Conservation (phyloP, 1,140 invertebrate species). For the Nixonia krombeini region DNA sequence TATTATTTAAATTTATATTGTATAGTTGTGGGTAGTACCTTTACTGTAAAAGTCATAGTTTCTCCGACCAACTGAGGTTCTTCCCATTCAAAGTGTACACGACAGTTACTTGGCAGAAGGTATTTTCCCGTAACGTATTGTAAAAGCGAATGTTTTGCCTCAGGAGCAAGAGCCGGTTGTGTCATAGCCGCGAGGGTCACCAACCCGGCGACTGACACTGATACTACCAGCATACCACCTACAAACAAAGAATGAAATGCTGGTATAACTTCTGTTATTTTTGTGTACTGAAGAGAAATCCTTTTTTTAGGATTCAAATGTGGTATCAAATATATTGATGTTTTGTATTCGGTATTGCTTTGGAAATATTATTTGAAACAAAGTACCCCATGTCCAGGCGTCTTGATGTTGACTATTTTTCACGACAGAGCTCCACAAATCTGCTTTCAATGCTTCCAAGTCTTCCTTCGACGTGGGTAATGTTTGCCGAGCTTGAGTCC, state of each 20-base stretch:
- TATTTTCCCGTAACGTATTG: constrained; percentile 94
- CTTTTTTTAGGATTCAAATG: not conserved
- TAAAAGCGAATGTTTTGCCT: constrained; percentile 89
- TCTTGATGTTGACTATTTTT: constrained; percentile 88
- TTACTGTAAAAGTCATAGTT: constrained; percentile 90
- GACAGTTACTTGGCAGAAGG: constrained; percentile 88
- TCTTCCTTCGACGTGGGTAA: constrained; percentile 85
- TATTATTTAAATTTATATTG: no score
- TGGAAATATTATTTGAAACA: no score
- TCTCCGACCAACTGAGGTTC: constrained; percentile 90
- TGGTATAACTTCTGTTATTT: not conserved
- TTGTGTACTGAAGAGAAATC: not conserved
- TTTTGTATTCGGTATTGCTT: no score
- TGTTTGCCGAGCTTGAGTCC: constrained; percentile 82
- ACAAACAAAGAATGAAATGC: constrained; percentile 9
- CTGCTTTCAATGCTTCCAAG: constrained; percentile 82
- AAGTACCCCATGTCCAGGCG: constrained; percentile 88
- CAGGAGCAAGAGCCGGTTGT: constrained; percentile 85
- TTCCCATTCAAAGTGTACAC: constrained; percentile 87
- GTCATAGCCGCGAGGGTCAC: constrained; percentile 90
- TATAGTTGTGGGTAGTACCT: no score
- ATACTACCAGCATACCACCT: constrained; percentile 90
- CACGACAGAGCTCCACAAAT: constrained; percentile 90
- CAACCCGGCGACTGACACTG: constrained; percentile 86
- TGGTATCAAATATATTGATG: no score